Evolutionary conservation across 2,797 vertebrate species (phyloP), one percentile per base, ranked within the genome.

Genomic region (Darevskia nairensis): DNA sequence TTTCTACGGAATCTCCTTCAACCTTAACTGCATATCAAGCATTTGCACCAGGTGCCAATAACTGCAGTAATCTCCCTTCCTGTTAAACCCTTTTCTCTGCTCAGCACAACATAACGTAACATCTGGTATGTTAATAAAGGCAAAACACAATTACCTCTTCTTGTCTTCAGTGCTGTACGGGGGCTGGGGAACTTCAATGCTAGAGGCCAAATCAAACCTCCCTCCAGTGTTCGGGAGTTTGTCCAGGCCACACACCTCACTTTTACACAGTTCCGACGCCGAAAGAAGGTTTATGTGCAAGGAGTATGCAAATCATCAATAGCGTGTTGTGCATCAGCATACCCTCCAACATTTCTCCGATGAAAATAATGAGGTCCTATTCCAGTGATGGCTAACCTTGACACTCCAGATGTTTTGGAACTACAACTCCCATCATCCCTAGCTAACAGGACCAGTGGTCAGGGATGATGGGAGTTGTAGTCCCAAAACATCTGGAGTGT

Each of bases 111-210:
- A 32, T 64, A 44, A 41, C 39, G 4, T 41, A 41, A 59, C 13
- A 15, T 64, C 32, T 32, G 35, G 13, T 75, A 10, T 72, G 50
- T 61, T 61, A 87, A 87, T 82, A 87, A 82, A 81, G 25, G 68
- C 27, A n/a, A 41, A 39, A 39, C 68, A 11, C 27, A 55, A 13
- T 23, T 17, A 19, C 21, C 21, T 9, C 13, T 72, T 15, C 10
- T 21, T 71, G 15, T 80, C 46, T 55, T 71, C 64, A 68, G 11
- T 79, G 19, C n/a, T 32, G 50, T 72, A 25, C 2, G 5, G 19
- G 71, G 21, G 59, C 19, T 61, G 59, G 17, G 17, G 61, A 61
- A 64, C 61, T 19, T 64, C 61, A 64, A 8, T 64, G 21, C 61
- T 23, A 64, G 61, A 19, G 61, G 21, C 61, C 6, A 10, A 19